Conservation (phyloP, 2,113 vertebrate genomes). For the Malurus cyaneus region DNA sequence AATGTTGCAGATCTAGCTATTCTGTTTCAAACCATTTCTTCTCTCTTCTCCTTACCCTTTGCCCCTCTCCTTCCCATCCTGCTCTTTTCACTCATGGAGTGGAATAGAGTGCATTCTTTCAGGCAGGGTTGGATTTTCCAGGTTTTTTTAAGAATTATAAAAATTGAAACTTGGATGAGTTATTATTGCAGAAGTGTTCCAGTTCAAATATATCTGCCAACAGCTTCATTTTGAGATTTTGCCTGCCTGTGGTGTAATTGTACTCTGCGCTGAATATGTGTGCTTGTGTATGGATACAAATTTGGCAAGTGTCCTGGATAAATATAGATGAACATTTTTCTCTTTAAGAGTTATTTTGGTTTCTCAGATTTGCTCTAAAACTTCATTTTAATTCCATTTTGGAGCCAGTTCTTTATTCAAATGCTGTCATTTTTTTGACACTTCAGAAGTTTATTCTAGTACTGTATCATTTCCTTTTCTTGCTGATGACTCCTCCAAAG, state of each 20-base stretch:
- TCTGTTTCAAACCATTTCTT: background rate
- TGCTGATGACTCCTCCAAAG: background rate
- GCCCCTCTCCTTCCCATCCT: background rate
- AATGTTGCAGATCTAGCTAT: background rate
- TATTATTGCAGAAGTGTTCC: background rate
- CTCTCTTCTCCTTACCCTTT: background rate
- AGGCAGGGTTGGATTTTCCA: background rate
- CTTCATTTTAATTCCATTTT: conserved; percentile 7
- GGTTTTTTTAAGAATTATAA: background rate
- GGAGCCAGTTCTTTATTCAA: conserved; percentile 24
- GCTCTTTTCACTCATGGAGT: background rate
- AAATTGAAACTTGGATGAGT: background rate
- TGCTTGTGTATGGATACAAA: background rate
- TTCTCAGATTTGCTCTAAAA: conserved; percentile 8
- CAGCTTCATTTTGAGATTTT: conserved; percentile 5
- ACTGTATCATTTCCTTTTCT: conserved; percentile 7
- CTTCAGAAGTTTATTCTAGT: conserved; percentile 34
- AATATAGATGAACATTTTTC: conserved; percentile 37
- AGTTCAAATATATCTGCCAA: background rate
- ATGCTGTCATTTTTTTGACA: conserved; percentile 7
- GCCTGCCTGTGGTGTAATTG: background rate
- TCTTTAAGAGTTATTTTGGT: conserved; percentile 27
- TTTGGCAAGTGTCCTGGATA: conserved; percentile 12
- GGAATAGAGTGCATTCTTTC: background rate
- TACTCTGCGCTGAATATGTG: background rate